Base-by-base conservation (phyloP, 2,888 invertebrate species). In the Trichopoda pennipes region DNA sequence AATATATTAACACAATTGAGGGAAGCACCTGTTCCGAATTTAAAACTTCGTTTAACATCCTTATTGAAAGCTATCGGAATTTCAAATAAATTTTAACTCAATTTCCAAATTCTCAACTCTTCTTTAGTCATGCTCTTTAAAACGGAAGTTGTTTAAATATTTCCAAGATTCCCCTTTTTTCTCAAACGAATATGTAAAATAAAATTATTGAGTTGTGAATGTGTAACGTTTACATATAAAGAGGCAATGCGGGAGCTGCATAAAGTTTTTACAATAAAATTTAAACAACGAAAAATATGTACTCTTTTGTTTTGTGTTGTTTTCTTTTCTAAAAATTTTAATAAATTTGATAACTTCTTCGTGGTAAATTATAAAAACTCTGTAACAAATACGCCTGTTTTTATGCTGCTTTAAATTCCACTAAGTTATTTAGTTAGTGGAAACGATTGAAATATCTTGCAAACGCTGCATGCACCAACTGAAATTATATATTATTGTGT, bases 91-190 rank as follows among this genome's bases (percentile, higher is more conserved):
- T 38, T 38, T 38, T 38, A 28, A 38, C n/a, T 73, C 21, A 47
- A n/a, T 44, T 56, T 2, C 0, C 21, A 64, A 9, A 16, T 47
- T 14, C 16, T 28, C 16, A 17, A 17, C 63, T 74, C 53, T 68
- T 28, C 61, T 28, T 53, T 28, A 21, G n/a, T 47, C 53, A 58
- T 64, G 55, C 51, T 69, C 69, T 77, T 14, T 66, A 58, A 77
- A 81, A 38, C 80, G 76, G 80, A 80, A 73, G 44, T 69, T 56
- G 32, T n/a, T 64, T 63, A 35, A 80, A 68, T 53, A 60, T 70
- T 74, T 69, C 49, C 35, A 10, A 58, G 32, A 58, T 81, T 76
- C 72, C 60, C 72, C 77, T 69, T 55, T 75, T 47, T 61, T 47
- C 28, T 1, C 2, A 12, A 14, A 10, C 3, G 35, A 32, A 16